Percentiles rank a stretch among this genome's conserved stretches.
These are phyloP conservation scores for Dendrocincla tyrannina DNA, from an alignment of 2,797 vertebrate species.

Conservation along the genomic window DNA sequence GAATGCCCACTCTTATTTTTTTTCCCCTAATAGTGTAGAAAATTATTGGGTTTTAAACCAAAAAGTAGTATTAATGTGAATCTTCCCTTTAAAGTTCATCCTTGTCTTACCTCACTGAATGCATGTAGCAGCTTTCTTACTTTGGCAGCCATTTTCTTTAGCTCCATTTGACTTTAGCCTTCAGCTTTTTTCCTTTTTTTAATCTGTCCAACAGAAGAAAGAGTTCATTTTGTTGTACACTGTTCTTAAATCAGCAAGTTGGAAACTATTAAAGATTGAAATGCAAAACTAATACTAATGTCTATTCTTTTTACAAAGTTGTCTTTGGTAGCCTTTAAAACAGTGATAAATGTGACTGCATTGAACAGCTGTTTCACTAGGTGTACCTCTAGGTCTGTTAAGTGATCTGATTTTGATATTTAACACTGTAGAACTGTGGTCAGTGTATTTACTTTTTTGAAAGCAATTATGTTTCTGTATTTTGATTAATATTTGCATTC, in stretches of 20 bases:
- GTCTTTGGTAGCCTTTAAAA: neutral
- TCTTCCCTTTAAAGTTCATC: neutral
- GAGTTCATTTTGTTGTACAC: neutral
- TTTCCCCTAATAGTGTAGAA: neutral
- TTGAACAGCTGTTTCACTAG: neutral
- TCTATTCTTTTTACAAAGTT: neutral
- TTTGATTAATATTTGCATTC: neutral
- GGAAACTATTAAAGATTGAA: neutral
- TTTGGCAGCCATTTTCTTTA: constrained; percentile 42
- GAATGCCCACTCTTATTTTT: neutral
- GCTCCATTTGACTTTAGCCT: neutral
- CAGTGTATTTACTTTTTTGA: neutral
- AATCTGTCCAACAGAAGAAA: neutral
- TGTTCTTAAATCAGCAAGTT: neutral
- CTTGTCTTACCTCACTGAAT: neutral
- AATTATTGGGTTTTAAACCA: neutral
- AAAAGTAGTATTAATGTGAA: neutral
- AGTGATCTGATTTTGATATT: neutral
- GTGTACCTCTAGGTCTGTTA: neutral
- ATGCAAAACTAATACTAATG: neutral
- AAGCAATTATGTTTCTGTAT: neutral
- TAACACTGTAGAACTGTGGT: neutral
- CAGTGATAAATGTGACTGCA: neutral
- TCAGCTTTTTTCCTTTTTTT: neutral
- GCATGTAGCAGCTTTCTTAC: neutral